These are phyloP conservation scores for Otus sunia DNA, from an alignment of 2,113 vertebrate genomes.

Conservation along the genomic window DNA sequence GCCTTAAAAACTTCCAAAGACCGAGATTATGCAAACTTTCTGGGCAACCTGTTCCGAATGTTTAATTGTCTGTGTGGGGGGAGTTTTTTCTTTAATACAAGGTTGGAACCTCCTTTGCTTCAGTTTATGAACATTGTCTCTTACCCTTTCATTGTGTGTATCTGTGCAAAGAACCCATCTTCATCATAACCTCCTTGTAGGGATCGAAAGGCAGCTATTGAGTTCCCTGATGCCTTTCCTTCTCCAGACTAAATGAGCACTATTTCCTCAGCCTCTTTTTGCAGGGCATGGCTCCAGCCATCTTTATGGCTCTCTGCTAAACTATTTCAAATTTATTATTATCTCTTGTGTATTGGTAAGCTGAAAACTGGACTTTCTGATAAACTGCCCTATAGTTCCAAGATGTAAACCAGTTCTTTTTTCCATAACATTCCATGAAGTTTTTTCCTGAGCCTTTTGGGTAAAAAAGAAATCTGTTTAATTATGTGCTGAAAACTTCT, in stretches of 20 bases:
- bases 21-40: neutral
- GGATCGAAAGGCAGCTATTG: neutral
- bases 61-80: neutral
- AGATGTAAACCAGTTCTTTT: neutral
- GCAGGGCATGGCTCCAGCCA: neutral
- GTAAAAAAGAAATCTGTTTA: neutral
- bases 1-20: neutral
- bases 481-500: neutral
- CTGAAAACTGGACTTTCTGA: neutral
- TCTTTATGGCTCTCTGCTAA: neutral
- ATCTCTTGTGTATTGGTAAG: neutral
- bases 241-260: neutral
- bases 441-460: neutral
- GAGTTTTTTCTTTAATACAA: neutral
- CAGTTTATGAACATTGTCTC: neutral
- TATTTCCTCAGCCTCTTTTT: neutral
- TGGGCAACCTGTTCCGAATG: neutral
- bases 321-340: neutral
- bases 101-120: neutral
- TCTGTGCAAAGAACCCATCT: neutral
- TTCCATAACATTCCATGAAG: neutral
- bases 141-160: neutral
- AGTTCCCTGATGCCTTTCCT: neutral
- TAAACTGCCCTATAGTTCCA: neutral
- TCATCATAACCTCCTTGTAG: neutral